A percentile compares a stretch with the other conserved stretches of the same genome.
Conservation (phyloP, 2,888 invertebrate species). For the Papilio demoleus region DNA sequence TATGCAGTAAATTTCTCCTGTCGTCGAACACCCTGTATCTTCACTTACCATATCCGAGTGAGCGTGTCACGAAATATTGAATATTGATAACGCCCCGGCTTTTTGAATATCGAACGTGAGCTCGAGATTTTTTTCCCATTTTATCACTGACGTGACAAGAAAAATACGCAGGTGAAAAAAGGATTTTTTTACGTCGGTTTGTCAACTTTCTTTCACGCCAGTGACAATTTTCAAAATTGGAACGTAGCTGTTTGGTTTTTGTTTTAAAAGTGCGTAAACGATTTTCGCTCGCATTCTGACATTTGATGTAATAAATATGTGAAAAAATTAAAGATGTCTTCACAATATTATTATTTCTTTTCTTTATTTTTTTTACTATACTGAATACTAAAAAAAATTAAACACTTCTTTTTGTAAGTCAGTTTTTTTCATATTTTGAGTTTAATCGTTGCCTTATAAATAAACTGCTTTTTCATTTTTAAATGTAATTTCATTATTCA, state of each 20-base stretch:
- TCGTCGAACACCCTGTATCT: constrained; percentile 15
- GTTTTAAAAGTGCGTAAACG: no score
- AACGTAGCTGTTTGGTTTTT: not conserved
- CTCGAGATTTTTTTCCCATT: constrained; percentile 34
- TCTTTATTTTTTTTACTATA: no score
- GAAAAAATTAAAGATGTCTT: no score
- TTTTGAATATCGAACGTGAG: constrained; percentile 9
- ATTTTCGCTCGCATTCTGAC: no score
- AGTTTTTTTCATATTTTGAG: no score
- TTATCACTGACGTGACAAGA: constrained; percentile 35
- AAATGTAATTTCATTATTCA: no score
- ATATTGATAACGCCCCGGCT: constrained; percentile 34
- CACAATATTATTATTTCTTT: no score
- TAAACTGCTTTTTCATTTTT: no score
- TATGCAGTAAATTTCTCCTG: constrained; percentile 25
- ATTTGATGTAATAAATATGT: no score
- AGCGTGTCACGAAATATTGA: constrained; percentile 34
- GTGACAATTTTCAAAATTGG: constrained; percentile 3
- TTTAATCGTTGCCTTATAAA: no score
- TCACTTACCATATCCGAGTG: constrained; percentile 22
- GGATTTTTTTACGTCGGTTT: not conserved
- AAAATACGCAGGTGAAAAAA: constrained; percentile 15
- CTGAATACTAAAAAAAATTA: no score
- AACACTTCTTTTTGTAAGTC: no score
- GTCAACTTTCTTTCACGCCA: constrained; percentile 1